phyloP scores from a whole-genome alignment of 2,113 vertebrate species.

The Puntigrus tetrazona region DNA sequence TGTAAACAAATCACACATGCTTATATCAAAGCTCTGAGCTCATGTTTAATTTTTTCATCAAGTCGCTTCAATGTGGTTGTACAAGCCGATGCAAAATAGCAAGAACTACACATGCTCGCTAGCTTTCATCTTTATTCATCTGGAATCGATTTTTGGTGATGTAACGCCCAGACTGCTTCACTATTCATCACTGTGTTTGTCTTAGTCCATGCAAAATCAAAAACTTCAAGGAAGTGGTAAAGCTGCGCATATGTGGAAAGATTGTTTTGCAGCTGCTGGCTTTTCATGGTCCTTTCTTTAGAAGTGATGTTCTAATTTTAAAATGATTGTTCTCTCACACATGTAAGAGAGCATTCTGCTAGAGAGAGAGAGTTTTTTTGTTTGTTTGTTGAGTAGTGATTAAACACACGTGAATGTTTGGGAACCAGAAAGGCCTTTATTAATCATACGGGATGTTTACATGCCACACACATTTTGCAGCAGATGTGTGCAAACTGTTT shows the following conservation, averaged over 20 bases:
- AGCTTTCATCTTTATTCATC: conserved; percentile 29
- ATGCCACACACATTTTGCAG: not conserved
- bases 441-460: not conserved
- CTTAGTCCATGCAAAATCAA: not conserved
- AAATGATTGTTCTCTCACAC: not conserved
- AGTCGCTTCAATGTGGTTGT: not conserved
- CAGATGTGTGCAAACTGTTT: not conserved
- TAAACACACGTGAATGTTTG: not conserved
- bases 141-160: conserved; percentile 24
- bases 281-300: conserved; percentile 1
- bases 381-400: conserved; percentile 17
- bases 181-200: conserved; percentile 36
- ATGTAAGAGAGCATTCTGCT: not conserved
- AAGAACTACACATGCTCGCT: not conserved
- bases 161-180: not conserved
- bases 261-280: not conserved
- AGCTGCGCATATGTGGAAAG: conserved; percentile 15
- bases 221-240: not conserved
- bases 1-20: conserved; percentile 2
- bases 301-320: not conserved
- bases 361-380: not conserved
- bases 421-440: not conserved
- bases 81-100: not conserved
- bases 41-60: not conserved
- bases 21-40: not conserved